phyloP scores from a whole-genome alignment of 2,888 invertebrate genomes.

The Sesamia inferens region DNA sequence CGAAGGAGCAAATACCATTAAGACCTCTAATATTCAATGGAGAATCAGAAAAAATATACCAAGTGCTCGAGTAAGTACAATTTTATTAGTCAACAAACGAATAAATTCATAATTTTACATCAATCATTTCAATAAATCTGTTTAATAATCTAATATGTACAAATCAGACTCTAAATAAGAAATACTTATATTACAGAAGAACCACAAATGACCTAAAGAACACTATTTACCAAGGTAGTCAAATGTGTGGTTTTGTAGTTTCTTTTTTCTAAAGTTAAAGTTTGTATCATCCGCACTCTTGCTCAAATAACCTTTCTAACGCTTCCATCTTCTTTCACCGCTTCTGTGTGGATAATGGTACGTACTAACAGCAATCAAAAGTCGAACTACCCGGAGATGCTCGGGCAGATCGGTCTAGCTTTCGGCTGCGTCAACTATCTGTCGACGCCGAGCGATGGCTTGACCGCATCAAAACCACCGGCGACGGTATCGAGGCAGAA shows the following conservation, averaged over 20 bases:
- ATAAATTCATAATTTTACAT: slow-evolving; percentile 43
- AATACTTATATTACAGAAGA: slow-evolving; percentile 87
- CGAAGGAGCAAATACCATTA: slow-evolving; percentile 94
- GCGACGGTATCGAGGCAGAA: slow-evolving; percentile 79
- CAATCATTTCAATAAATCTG: slow-evolving; percentile 59
- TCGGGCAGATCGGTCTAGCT: slow-evolving; percentile 88
- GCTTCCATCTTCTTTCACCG: slow-evolving; percentile 73
- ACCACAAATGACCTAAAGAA: slow-evolving; percentile 89
- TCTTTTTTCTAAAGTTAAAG: slow-evolving; percentile 56
- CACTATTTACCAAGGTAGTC: slow-evolving; percentile 88
- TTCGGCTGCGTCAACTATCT: slow-evolving; percentile 89
- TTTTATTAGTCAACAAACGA: slow-evolving; percentile 12
- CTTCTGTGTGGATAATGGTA: slow-evolving; percentile 75
- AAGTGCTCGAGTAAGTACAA: slow-evolving; percentile 93
- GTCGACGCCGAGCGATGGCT: slow-evolving; percentile 78
- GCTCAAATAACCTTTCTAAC: slow-evolving; percentile 60
- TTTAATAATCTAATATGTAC: slow-evolving; percentile 56
- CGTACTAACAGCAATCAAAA: slow-evolving; percentile 86
- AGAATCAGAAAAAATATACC: slow-evolving; percentile 92
- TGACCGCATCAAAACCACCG: slow-evolving; percentile 63
- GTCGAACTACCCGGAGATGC: slow-evolving; percentile 89
- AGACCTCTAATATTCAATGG: slow-evolving; percentile 93
- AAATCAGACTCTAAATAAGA: slow-evolving; percentile 59
- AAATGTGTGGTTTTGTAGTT: slow-evolving; percentile 79
- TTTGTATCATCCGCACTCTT: slow-evolving; percentile 62